These are phyloP conservation scores for Chaenocephalus aceratus DNA, from an alignment of 2,113 vertebrate genomes.

Conservation along the genomic window DNA sequence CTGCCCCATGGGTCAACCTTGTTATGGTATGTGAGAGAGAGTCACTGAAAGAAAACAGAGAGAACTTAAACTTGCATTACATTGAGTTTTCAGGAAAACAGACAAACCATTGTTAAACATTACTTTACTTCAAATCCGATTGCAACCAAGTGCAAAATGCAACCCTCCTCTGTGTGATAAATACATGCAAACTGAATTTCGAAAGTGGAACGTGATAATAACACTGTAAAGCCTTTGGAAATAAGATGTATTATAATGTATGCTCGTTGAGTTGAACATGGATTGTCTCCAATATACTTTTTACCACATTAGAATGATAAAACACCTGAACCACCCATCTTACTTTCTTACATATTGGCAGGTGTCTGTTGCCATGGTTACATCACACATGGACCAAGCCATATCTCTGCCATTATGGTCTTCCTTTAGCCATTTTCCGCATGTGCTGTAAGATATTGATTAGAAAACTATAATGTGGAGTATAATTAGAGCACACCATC, in stretches of 20 bases:
- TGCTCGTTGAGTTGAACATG: conserved; percentile 13
- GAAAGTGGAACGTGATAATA: background rate
- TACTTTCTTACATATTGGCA: conserved; percentile 34
- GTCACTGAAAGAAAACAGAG: background rate
- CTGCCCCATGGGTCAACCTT: background rate
- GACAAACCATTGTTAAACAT: background rate
- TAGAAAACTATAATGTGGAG: conserved; percentile 1
- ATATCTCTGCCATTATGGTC: conserved; percentile 27
- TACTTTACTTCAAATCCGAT: background rate
- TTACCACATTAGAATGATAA: background rate
- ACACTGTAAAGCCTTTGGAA: background rate
- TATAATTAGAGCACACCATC: conserved; percentile 20
- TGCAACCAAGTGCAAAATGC: background rate
- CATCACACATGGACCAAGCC: conserved; percentile 35
- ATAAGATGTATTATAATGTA: background rate
- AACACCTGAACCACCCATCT: background rate
- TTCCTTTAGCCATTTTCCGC: conserved; percentile 31
- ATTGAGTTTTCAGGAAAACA: background rate
- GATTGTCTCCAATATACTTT: conserved; percentile 20
- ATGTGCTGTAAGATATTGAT: conserved; percentile 14
- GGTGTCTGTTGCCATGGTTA: conserved; percentile 65
- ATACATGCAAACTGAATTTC: background rate
- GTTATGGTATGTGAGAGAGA: conserved; percentile 1
- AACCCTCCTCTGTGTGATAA: background rate
- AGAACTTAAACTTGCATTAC: background rate